Base-by-base conservation (phyloP, 1,140 invertebrate species). In the Neuroterus valhalla region DNA sequence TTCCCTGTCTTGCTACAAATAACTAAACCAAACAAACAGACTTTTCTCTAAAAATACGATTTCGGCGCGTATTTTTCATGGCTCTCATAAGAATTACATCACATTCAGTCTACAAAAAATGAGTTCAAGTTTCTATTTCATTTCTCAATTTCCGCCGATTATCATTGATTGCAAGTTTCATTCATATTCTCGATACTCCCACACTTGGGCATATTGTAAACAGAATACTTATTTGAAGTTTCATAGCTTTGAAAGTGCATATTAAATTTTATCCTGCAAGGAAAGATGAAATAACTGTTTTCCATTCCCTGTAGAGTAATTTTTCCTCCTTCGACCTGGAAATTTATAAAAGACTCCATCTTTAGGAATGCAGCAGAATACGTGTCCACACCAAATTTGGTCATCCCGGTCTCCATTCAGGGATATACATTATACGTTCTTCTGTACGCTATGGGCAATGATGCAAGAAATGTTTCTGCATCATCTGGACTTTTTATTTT, bases 301-400 rank as follows among this genome's bases (percentile, higher is more conserved):
- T 62, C 31, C n/a, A 62, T 31, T 31, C 26, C 55, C 6, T 62
- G 31, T 23, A 2, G 12, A 62, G 55, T 38, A 62, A 31, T 31
- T 38, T 62, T 62, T 62, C 23, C 55, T 31, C 31, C 21, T 62
- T 26, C 31, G 55, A 62, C 21, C 55, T 62, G 55, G 15, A 62
- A 62, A 62, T 62, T 31, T 31, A 62, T 62, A 62, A 62, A 62
- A 62, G 55, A 62, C 55, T 62, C 23, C 55, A 31, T 62, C 26
- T 62, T 62, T n/a, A 38, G 21, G 26, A 69, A 75, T 78, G 72
- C 46, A 68, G 71, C 77, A 75, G 82, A 84, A 78, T 85, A 79
- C 79, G 84, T 84, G 85, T 81, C 79, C 85, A 77, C 83, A 78
- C 85, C 85, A 85, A 86, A 86, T 86, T 85, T 86, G 84, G 85